These are phyloP conservation scores for Dallia pectoralis DNA, from an alignment of 2,797 vertebrate species.

Conservation along the genomic window DNA sequence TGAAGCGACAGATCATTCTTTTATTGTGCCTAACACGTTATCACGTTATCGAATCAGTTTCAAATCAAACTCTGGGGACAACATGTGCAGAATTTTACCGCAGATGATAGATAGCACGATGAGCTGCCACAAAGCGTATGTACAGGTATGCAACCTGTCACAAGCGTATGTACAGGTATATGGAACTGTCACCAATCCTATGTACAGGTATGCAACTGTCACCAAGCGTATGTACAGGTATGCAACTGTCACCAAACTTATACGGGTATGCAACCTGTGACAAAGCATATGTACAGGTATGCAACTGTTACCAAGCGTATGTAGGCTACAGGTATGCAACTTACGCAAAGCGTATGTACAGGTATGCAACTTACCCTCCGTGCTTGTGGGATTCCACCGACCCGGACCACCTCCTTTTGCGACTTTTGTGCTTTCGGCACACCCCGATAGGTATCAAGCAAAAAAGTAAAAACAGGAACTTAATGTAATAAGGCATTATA, in stretches of 20 bases:
- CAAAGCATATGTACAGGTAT: too few species aligned
- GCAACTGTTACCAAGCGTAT: too few species aligned
- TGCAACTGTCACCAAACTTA: too few species aligned
- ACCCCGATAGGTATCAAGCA: slow-evolving; percentile 76
- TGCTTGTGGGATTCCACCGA: slow-evolving; percentile 73
- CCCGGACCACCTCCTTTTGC: slow-evolving; percentile 78
- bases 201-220: too few species aligned
- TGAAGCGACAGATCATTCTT: background rate
- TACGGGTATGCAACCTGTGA: too few species aligned
- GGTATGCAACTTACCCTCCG: slow-evolving; percentile 72
- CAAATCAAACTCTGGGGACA: background rate
- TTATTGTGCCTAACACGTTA: background rate
- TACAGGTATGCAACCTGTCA: slow-evolving; percentile 46
- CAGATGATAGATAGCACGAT: background rate
- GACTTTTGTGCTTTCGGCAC: slow-evolving; percentile 77
- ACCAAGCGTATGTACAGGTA: too few species aligned
- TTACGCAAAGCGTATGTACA: background rate
- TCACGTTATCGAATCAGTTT: background rate
- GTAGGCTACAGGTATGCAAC: too few species aligned
- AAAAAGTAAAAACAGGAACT: slow-evolving; percentile 73
- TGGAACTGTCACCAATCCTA: too few species aligned
- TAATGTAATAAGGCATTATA: slow-evolving; percentile 76
- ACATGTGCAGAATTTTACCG: slow-evolving; percentile 1
- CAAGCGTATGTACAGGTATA: too few species aligned
- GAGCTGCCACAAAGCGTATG: background rate